Base-by-base conservation (phyloP, 2,888 invertebrate genomes). In the Hypsopygia costalis region DNA sequence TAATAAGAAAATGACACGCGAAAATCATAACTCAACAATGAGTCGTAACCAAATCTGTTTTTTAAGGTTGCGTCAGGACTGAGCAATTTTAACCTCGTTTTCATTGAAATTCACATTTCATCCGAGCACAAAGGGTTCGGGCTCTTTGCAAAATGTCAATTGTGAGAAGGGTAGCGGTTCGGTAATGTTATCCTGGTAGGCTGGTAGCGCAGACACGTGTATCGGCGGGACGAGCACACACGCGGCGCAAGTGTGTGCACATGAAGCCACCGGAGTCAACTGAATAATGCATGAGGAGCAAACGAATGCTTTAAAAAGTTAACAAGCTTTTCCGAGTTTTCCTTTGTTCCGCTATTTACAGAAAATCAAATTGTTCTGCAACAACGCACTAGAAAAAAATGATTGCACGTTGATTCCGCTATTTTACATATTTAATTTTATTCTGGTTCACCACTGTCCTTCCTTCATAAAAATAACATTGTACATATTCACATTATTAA, bases 301-400 rank as follows among this genome's bases (percentile, higher is more conserved):
- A 73, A 73, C 73, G 75, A 81, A 81, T 80, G 77, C 76, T 83
- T 85, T 83, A 81, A 83, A 86, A 85, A 85, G 81, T 83, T 85
- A 83, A 85, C 83, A 81, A 83, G 82, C 72, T 86, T 83, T 81
- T 74, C 78, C 74, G 70, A 77, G 78, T 69, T 82, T 83, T 79
- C 74, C 81, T 79, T 82, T 85, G 80, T 81, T 80, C 75, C 72
- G 71, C 68, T 71, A 69, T 73, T 79, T 75, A 68, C 70, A 52
- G 64, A 69, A 71, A 78, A 82, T 76, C 78, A 76, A 77, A 81
- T 81, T 78, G 73, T 68, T 70, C 59, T 63, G 70, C n/a, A 69
- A 54, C 60, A 58, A 62, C 58, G 56, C 55, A 55, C 55, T 53
- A 52, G 54, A 57, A 62, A 56, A 57, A 58, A 60, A 58, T 62